These are phyloP conservation scores for Temnothorax curvispinosus DNA, from an alignment of 1,140 invertebrate genomes.

Conservation along the genomic window DNA sequence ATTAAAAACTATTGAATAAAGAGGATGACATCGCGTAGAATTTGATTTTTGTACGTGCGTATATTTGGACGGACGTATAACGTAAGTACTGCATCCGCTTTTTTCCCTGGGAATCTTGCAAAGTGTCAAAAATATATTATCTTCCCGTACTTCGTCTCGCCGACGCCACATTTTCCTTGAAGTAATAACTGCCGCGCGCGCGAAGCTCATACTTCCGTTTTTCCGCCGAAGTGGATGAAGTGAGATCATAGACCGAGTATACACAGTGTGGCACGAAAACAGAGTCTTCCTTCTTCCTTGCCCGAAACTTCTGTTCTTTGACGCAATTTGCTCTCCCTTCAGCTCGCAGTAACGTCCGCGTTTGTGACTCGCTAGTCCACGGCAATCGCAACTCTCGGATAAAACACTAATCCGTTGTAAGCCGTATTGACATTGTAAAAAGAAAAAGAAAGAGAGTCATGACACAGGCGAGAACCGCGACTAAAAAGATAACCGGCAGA, in stretches of 20 bases:
- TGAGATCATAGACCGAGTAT: conserved; percentile 10
- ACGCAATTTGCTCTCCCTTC: conserved; percentile 27
- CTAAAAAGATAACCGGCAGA: neutral
- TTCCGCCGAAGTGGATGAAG: conserved; percentile 31
- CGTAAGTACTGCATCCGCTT: neutral
- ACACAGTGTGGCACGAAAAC: neutral
- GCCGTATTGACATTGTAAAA: conserved; percentile 43
- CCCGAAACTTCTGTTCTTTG: conserved; percentile 11
- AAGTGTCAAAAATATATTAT: conserved; percentile 43
- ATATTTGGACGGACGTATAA: neutral
- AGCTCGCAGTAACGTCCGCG: neutral
- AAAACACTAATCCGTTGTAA: conserved; percentile 65
- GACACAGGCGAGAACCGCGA: neutral
- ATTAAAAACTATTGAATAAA: neutral
- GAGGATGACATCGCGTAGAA: neutral
- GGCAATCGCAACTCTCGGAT: conserved; percentile 25
- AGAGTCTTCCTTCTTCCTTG: neutral
- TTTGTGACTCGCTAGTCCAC: conserved; percentile 2
- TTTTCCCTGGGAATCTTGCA: neutral
- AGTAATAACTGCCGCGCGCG: conserved; percentile 42
- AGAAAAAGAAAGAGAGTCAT: conserved; percentile 6
- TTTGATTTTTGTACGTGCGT: neutral
- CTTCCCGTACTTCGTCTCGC: neutral
- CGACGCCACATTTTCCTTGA: conserved; percentile 32
- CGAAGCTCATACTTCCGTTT: neutral